These are phyloP conservation scores for Ranitomeya imitator DNA, from an alignment of 2,113 vertebrate species.

Conservation along the genomic window DNA sequence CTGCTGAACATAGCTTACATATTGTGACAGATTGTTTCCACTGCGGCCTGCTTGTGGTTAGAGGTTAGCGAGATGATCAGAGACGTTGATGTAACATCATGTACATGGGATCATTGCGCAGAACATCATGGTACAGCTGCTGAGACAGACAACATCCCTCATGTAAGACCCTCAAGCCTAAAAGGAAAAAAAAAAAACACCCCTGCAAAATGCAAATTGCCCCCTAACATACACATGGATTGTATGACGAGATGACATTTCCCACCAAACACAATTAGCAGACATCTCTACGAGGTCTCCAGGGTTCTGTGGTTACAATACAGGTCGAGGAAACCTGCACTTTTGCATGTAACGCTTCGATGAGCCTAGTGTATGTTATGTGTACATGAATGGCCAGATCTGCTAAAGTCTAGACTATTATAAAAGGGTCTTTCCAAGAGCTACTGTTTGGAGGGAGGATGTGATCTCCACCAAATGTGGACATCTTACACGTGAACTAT, in stretches of 20 bases:
- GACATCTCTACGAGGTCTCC: background rate
- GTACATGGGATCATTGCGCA: background rate
- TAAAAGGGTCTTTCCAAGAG: no score
- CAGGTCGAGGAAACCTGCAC: background rate
- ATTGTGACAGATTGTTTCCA: slow-evolving; percentile 32
- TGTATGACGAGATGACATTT: background rate
- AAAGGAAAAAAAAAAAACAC: background rate
- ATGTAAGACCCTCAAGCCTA: background rate
- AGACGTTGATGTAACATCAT: background rate
- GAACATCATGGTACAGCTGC: background rate
- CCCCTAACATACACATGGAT: background rate
- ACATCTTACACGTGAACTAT: background rate
- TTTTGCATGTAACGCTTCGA: background rate
- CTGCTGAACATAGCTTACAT: background rate
- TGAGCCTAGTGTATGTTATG: background rate
- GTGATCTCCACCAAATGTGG: background rate
- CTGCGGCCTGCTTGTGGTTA: slow-evolving; percentile 41
- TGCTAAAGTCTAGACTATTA: no score
- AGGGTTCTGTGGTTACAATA: slow-evolving; percentile 22
- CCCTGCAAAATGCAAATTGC: background rate
- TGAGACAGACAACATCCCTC: background rate
- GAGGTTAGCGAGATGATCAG: slow-evolving; percentile 30
- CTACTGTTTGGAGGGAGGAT: no score
- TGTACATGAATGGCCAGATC: no score
- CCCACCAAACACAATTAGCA: background rate